Conservation (phyloP, 2,888 invertebrate species). For the Melanotus villosus region DNA sequence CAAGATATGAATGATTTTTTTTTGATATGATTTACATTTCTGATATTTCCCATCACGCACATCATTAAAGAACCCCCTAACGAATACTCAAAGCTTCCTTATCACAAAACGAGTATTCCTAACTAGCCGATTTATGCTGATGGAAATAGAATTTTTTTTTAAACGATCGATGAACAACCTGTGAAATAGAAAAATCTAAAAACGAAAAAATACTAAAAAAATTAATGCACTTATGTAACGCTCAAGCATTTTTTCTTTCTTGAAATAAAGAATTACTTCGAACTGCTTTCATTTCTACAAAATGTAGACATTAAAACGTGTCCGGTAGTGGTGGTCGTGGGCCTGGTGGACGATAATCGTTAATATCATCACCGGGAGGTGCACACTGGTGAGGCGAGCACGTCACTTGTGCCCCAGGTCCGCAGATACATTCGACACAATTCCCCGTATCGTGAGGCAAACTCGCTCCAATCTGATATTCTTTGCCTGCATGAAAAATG, state of each 20-base stretch:
- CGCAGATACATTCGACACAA: conserved; percentile 80
- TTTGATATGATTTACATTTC: not conserved
- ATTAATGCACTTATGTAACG: not conserved
- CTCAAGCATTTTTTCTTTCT: not conserved
- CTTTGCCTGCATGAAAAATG: conserved; percentile 67
- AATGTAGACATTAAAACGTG: conserved; percentile 53
- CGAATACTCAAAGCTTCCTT: conserved; percentile 3
- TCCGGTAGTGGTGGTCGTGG: conserved; percentile 55
- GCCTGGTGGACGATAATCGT: conserved; percentile 66
- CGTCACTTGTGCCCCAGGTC: conserved; percentile 69
- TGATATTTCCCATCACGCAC: not conserved
- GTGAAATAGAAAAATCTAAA: no score
- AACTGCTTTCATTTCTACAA: no score
- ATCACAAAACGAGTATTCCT: conserved; percentile 12
- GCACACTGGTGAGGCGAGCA: conserved; percentile 67
- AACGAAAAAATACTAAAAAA: no score
- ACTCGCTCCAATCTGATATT: conserved; percentile 76
- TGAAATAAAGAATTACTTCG: no score
- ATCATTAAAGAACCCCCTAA: not conserved
- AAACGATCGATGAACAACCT: no score
- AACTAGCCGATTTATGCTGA: no score
- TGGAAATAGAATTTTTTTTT: no score
- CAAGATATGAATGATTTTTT: conserved; percentile 4
- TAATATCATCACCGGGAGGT: conserved; percentile 64
- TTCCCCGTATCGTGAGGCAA: conserved; percentile 80